Base-by-base conservation (phyloP, 2,888 invertebrate genomes). In the Philhelius pedissequus region DNA sequence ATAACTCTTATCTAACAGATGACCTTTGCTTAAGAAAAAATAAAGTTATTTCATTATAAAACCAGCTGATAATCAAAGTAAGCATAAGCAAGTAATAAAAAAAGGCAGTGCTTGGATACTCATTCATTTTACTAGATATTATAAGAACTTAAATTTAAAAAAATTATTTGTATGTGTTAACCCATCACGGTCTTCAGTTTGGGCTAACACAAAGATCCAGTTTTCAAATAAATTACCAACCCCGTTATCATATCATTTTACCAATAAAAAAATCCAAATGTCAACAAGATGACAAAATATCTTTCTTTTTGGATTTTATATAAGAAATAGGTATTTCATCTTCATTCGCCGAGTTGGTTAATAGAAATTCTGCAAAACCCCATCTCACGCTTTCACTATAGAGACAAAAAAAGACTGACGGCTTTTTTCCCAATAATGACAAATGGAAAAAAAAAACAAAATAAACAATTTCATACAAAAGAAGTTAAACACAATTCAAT, bases 401-500 rank as follows among this genome's bases (percentile, higher is more conserved):
- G n/a, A n/a, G n/a, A n/a, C n/a, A n/a, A n/a, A n/a, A n/a, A 73
- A 78, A 62, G 38, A 56, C 3, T 15, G 68, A 62, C 48, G 20
- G 18, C 27, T 70, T 66, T 71, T 48, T 75, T 35, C 32, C 32
- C 30, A 27, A 60, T 25, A 48, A 71, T 48, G 7, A 58, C 48
- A 56, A 62, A 45, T 60, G 32, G 9, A 66, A 66, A 43, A 58
- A 25, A 45, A 66, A 66, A n/a, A 60, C 38, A 38, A 70, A 60
- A 54, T 13, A 64, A 66, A 66, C 15, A 58, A 58, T 56, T 75
- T 54, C 56, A 15, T 15, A 60, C 52, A 66, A 58, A 27, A 40
- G 5, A 60, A 27, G 27, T 22, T 32, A 11, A 56, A 73, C 66
- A 73, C 78, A 78, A 69, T 82, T 78, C 62, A 73, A 78, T 78